Base-by-base conservation (phyloP, 2,797 vertebrate genomes). In the Enoplosus armatus region DNA sequence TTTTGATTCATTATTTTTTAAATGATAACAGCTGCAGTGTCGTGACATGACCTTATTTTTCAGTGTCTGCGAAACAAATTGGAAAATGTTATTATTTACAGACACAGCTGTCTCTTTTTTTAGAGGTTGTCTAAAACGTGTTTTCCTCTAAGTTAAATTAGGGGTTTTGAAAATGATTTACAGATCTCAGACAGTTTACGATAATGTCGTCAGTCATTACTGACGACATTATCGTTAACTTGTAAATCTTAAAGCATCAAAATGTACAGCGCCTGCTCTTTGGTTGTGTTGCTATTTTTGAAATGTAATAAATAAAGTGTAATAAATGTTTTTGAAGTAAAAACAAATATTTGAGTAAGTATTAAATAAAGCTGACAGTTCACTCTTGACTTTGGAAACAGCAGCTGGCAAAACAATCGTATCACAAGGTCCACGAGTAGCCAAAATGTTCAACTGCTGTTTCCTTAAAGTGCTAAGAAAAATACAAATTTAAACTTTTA, bases 231-330 rank as follows among this genome's bases (percentile, higher is more conserved):
- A n/a, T 63, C 22, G 0, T 45, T 47, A 54, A 68, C 10, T 43
- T 81, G 6, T 47, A 41, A 70, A 59, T 79, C 43, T 16, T 9
- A 47, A 12, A 35, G n/a, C 16, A 29, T 78, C 45, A 11, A 26
- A 47, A 58, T 72, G 43, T 71, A 20, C 55, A 67, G 45, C 39
- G 20, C 15, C 8, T 65, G 33, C 15, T 70, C 7, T 29, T 54
- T 12, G 48, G 20, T 31, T 70, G 8, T 55, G 22, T 76, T 56
- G 12, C 33, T 47, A 45, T 83, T 86, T 89, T 88, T 85, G 8
- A 76, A 75, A 66, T 77, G 33, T 55, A 55, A 67, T 10, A 14
- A n/a, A n/a, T n/a, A n/a, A n/a, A n/a, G n/a, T 27, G 6, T 51
- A 75, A 66, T 80, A 67, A 78, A 83, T 48, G 9, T 9, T 63